Conservation (phyloP, 2,888 invertebrate genomes). For the Pherbina coryleti region DNA sequence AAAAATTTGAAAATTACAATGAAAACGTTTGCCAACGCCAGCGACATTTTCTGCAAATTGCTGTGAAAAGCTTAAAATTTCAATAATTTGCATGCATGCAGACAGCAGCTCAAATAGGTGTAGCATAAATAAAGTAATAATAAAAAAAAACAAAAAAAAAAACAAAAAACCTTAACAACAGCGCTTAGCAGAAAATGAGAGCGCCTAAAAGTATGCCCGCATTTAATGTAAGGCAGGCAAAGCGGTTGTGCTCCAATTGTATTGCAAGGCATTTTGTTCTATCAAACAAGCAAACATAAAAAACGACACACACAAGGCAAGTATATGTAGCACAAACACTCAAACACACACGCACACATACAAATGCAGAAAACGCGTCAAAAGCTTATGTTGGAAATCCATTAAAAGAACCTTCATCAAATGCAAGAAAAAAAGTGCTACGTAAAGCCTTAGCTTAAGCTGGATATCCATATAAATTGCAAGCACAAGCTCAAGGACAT, state of each 20-base stretch:
- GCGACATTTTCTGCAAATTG: no score
- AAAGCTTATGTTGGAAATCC: constrained; percentile 22
- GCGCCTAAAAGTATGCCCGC: background rate
- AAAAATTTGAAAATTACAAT: no score
- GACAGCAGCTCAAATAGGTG: background rate
- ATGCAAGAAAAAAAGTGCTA: constrained; percentile 1
- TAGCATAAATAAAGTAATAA: background rate
- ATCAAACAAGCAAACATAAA: no score
- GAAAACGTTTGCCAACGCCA: no score
- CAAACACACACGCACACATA: background rate
- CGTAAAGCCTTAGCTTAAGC: constrained; percentile 3
- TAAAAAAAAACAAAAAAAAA: background rate
- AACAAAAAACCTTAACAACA: background rate
- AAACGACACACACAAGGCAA: background rate
- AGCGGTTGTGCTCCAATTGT: background rate
- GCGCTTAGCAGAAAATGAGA: background rate
- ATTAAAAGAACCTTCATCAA: constrained; percentile 23
- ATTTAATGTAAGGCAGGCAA: background rate
- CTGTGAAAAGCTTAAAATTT: constrained; percentile 1
- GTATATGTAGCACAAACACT: no score
- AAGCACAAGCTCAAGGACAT: constrained; percentile 3
- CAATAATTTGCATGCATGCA: constrained; percentile 9
- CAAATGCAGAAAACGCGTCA: background rate
- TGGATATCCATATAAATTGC: constrained; percentile 10
- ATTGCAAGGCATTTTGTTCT: background rate